Base-by-base conservation (phyloP, 2,113 vertebrate species). In the Lagenorhynchus albirostris region DNA sequence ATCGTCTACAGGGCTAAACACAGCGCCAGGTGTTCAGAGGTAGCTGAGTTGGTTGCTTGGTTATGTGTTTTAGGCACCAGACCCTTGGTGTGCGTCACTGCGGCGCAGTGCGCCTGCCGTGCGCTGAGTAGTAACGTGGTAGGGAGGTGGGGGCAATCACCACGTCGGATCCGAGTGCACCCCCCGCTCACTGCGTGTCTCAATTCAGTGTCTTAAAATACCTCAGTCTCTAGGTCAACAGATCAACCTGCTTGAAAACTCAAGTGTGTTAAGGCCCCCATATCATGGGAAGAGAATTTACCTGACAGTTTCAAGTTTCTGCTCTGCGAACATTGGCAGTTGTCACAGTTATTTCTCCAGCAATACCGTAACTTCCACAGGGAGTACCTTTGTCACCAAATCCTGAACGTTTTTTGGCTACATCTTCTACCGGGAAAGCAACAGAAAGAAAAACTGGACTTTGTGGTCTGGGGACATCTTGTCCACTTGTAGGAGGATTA, bases 381-480 rank as follows among this genome's bases (percentile, higher is more conserved):
- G 93, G 92, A 62, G 89, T 70, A 79, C 25, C 58, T 91, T 98
- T 97, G 71, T 89, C 97, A 15, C 81, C 97, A 97, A 97, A 97
- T 86, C 95, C 93, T 81, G 96, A 92, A 93, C 77, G 77, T 47
- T 89, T 98, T 96, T 94, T 97, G 73, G 96, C 93, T 93, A 84
- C 89, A 47, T 97, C 98, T 94, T 97, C 96, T 97, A 98, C 91
- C 77, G 98, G 98, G 92, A 98, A 92, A 63, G 98, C 98, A 95
- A 97, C 96, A 50, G 97, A 98, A 97, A 98, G 87, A 60, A 97
- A 95, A 67, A 7, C 13, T 10, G 96, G 93, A 58, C 55, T 85
- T 67, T 94, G 17, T 0, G 91, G 89, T 55, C 96, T 55, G 84
- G 97, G 92, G 36, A 44, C 95, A 81, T 97, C 96, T 70, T 95